Evolutionary conservation across 2,888 invertebrate genomes (phyloP).

Genomic region (Drosophila hamatofila): DNA sequence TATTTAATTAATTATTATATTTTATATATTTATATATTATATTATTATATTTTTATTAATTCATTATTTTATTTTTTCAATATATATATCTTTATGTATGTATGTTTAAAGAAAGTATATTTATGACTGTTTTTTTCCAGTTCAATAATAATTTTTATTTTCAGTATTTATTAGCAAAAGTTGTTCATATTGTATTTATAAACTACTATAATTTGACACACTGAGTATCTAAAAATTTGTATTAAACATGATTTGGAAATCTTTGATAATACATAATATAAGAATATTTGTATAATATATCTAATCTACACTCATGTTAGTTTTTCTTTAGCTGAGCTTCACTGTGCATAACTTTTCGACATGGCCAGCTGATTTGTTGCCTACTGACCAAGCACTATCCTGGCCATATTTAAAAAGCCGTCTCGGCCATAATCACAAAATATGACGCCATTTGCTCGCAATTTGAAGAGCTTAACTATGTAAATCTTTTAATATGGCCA

Average conservation of each 20-base stretch:
- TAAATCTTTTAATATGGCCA: conserved; percentile 76
- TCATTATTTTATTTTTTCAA: too few relatives aligned
- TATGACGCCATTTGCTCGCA: conserved; percentile 68
- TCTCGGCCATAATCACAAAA: conserved; percentile 62
- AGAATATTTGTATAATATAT: not conserved
- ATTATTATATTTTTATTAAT: not conserved
- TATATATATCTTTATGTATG: too few relatives aligned
- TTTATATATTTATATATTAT: too few relatives aligned
- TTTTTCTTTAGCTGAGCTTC: not conserved
- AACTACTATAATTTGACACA: too few relatives aligned
- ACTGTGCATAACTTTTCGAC: conserved; percentile 22
- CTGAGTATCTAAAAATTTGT: too few relatives aligned
- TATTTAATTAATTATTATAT: not conserved
- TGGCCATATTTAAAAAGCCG: conserved; percentile 13
- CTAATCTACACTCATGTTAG: not conserved
- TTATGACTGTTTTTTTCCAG: too few relatives aligned
- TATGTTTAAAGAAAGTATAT: too few relatives aligned
- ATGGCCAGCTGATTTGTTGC: conserved; percentile 43
- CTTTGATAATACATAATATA: too few relatives aligned
- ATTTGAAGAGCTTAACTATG: conserved; percentile 70
- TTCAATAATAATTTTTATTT: too few relatives aligned
- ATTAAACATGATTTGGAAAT: too few relatives aligned
- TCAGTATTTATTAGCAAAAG: too few relatives aligned
- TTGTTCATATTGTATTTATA: too few relatives aligned
- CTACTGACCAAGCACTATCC: conserved; percentile 28